phyloP scores from a whole-genome alignment of 64 coral and sea anemone species.

The Dendrophyllia cribrosa region DNA sequence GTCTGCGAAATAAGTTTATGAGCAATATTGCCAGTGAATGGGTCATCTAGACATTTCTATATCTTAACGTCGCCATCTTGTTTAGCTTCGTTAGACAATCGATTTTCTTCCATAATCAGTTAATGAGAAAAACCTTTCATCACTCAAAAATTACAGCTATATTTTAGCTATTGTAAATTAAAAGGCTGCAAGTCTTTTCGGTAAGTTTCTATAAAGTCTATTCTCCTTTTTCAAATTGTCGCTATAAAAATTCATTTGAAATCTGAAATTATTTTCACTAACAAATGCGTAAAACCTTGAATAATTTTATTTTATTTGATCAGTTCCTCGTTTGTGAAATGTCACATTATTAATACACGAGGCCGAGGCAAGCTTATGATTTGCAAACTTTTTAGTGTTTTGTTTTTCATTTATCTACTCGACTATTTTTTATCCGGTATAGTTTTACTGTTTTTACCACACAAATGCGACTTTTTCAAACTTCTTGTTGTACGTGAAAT shows the following conservation, averaged over 20 bases:
- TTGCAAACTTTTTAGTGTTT: not conserved
- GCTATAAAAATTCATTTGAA: not conserved
- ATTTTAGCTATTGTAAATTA: not conserved
- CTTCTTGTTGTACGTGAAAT: not conserved
- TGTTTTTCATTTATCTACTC: not conserved
- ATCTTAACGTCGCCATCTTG: slow-evolving; percentile 15
- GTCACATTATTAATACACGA: not conserved
- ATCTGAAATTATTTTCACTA: no score
- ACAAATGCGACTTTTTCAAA: not conserved
- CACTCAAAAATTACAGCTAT: slow-evolving; percentile 5
- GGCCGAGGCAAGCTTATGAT: not conserved
- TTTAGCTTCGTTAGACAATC: slow-evolving; percentile 3
- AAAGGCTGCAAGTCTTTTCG: not conserved
- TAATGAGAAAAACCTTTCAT: slow-evolving; percentile 6
- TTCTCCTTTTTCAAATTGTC: not conserved
- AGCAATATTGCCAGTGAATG: not conserved
- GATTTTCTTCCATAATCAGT: not conserved
- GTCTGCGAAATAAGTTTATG: not conserved
- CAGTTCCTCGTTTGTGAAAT: not conserved
- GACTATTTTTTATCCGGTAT: not conserved
- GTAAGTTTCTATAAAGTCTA: not conserved
- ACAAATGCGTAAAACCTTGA: not conserved
- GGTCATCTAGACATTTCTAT: not conserved
- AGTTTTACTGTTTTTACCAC: not conserved
- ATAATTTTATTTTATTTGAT: not conserved